phyloP scores from a whole-genome alignment of 1,140 invertebrate genomes.

The Heliconius nattereri region DNA sequence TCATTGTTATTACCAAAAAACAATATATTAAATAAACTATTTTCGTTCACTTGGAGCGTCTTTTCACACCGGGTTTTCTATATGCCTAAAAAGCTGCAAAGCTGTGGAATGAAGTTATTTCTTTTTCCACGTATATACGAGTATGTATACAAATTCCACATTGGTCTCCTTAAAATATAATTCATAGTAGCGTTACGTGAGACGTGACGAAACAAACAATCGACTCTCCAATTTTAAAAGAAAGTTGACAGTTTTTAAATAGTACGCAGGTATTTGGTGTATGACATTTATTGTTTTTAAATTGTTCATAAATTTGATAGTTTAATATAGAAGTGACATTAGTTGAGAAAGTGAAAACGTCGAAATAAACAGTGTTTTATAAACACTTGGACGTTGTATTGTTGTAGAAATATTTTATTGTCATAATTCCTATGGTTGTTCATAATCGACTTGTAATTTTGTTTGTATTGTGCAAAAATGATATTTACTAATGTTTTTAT shows the following conservation, averaged over 20 bases:
- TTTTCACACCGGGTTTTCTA: too few relatives aligned
- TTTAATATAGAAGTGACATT: background rate
- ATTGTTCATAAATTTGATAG: slow-evolving; percentile 7
- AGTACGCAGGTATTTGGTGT: background rate
- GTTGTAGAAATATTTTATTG: background rate
- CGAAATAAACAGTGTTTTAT: background rate
- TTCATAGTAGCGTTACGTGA: background rate
- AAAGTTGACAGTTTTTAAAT: slow-evolving; percentile 8
- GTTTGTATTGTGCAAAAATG: too few relatives aligned
- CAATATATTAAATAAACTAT: too few relatives aligned
- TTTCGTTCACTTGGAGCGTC: background rate
- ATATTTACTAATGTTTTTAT: too few relatives aligned
- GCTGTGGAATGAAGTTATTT: too few relatives aligned
- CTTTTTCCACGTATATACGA: too few relatives aligned
- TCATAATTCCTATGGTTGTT: too few relatives aligned
- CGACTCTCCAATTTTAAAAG: slow-evolving; percentile 6
- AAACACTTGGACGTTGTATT: background rate
- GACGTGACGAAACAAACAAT: background rate
- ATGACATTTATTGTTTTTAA: slow-evolving; percentile 12
- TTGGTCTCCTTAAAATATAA: background rate
- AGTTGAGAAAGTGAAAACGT: background rate
- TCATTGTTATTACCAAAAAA: too few relatives aligned
- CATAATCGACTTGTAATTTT: background rate
- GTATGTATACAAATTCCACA: background rate
- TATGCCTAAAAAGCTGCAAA: too few relatives aligned